Evolutionary conservation across 2,888 invertebrate species (phyloP).

Genomic region (Halocaridina rubra): DNA sequence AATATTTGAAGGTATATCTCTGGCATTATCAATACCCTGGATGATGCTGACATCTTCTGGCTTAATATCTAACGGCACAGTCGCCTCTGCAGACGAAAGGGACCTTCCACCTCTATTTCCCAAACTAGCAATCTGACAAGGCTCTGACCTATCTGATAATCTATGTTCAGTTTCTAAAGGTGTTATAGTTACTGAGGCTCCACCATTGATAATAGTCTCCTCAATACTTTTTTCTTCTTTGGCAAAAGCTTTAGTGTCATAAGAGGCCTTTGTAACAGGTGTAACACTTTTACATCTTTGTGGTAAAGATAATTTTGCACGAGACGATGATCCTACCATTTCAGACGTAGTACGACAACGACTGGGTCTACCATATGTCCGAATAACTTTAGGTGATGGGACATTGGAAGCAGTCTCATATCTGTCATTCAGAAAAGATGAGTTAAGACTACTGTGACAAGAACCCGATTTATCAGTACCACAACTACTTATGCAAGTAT

Average conservation of each 20-base stretch:
- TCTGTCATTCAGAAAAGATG: no score
- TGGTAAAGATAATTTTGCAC: background rate
- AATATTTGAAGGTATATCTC: no score
- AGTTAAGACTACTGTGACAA: no score
- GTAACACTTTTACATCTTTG: background rate
- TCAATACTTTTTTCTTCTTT: background rate
- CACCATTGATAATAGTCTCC: constrained; percentile 10
- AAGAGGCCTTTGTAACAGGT: background rate
- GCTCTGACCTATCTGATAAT: background rate
- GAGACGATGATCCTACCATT: background rate
- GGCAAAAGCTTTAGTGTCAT: background rate
- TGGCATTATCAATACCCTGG: no score
- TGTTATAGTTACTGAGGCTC: constrained; percentile 17
- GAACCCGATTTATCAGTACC: no score
- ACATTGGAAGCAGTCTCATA: no score
- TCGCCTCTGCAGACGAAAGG: no score
- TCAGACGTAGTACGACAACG: background rate
- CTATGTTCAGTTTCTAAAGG: background rate
- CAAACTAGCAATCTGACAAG: no score
- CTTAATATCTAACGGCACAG: no score
- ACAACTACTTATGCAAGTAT: no score
- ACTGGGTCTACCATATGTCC: background rate
- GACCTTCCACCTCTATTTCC: no score
- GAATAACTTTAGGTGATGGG: background rate
- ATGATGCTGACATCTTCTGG: no score